Percentiles rank a stretch among this genome's conserved stretches.
phyloP scores from a whole-genome alignment of 2,797 vertebrate genomes.

The Tolypeutes matacus region DNA sequence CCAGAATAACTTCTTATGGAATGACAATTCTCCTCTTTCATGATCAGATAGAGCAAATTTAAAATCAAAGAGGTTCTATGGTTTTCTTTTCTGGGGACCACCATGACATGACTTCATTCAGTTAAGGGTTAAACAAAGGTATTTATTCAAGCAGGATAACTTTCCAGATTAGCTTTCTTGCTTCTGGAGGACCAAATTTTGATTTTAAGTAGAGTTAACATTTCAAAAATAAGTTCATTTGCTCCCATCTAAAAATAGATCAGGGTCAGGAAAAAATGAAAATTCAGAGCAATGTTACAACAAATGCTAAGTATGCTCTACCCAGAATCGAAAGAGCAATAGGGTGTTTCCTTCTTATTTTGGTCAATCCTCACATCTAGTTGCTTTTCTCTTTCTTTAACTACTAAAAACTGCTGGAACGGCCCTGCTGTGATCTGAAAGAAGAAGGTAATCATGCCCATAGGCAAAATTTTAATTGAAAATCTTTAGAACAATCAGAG shows the following conservation, averaged over 20 bases:
- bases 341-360: background rate
- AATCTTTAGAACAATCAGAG: constrained; percentile 24
- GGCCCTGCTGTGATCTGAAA: constrained; percentile 19
- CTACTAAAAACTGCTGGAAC: constrained; percentile 2
- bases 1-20: constrained; percentile 1
- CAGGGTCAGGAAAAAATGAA: background rate
- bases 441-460: background rate
- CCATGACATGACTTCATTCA: background rate
- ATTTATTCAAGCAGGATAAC: background rate
- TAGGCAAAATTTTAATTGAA: constrained; percentile 52
- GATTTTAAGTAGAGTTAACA: constrained; percentile 44
- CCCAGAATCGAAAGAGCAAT: background rate
- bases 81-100: constrained; percentile 23
- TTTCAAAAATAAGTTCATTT: constrained; percentile 59
- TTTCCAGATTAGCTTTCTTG: constrained; percentile 36
- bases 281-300: constrained; percentile 39
- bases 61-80: background rate
- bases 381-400: constrained; percentile 35
- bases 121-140: constrained; percentile 9
- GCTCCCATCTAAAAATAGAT: constrained; percentile 45
- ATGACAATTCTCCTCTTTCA: background rate
- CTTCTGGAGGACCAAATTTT: constrained; percentile 8
- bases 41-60: background rate
- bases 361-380: background rate
- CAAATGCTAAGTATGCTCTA: background rate